phyloP scores from a whole-genome alignment of 2,888 invertebrate species.

The Plemyria rubiginata region DNA sequence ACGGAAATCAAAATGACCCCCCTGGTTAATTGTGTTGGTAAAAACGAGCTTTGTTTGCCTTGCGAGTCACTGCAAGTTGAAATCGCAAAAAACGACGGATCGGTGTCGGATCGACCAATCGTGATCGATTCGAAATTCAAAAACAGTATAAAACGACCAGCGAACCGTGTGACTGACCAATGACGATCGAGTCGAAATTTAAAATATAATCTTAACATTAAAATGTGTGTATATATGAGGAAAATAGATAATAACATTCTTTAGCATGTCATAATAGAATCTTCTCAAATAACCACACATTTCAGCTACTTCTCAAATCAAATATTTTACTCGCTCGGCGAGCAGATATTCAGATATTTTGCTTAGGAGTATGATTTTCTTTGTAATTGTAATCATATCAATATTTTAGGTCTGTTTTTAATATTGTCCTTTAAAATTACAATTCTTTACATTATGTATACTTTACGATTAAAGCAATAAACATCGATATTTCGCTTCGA shows the following conservation, averaged over 20 bases:
- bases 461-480: slow-evolving; percentile 65
- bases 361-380: slow-evolving; percentile 42
- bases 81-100: not conserved
- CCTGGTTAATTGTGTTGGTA: not conserved
- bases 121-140: not conserved
- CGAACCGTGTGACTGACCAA: not conserved
- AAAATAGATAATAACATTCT: too few relatives aligned
- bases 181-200: not conserved
- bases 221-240: too few relatives aligned
- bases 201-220: not conserved
- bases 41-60: not conserved
- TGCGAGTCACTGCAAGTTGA: not conserved
- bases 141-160: not conserved
- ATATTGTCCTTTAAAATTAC: slow-evolving; percentile 36
- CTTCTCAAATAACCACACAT: not conserved
- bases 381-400: slow-evolving; percentile 71
- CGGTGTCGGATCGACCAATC: not conserved
- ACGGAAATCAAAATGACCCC: too few relatives aligned
- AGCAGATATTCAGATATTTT: slow-evolving; percentile 12
- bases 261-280: too few relatives aligned
- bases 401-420: slow-evolving; percentile 62
- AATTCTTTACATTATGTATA: slow-evolving; percentile 38
- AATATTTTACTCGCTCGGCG: not conserved
- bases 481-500: slow-evolving; percentile 65
- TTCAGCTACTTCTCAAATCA: not conserved